Evolutionary conservation across 2,113 vertebrate species (phyloP), one percentile per base, ranked within the genome.

Genomic region (Trinectes maculatus): DNA sequence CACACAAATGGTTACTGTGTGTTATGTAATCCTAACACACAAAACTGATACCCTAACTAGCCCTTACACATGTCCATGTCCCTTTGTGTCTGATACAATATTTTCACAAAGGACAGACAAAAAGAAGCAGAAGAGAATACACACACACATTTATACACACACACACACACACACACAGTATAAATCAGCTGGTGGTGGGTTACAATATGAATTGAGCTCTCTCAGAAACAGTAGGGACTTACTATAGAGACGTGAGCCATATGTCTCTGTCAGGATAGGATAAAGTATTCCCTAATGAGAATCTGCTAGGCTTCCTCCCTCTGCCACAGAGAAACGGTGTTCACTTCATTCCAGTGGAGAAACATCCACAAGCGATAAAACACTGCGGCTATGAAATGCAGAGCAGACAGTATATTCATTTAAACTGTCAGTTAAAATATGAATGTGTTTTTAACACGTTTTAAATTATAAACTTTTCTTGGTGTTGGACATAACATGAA

Each of bases 191-290:
- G 3, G 16, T 24, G 22, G 47, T 52, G 31, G 51, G 47, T 16
- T 48, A 0, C 12, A 43, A 18, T 31, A 54, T 29, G 28, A 54
- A 52, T 39, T 28, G 26, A 44, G 58, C 29, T 53, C 73, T 73
- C 55, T 70, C 47, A 59, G 36, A 68, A 71, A 57, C 56, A 34
- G 64, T 33, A 18, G 49, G 47, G 39, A 42, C 29, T 37, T 15
- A 2, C 49, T 25, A 25, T 18, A 34, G 28, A 74, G 15, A 58
- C 53, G 61, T 46, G 8, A 44, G 31, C 82, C 77, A 70, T 79
- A 71, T 5, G 42, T 85, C 81, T 71, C 69, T 74, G 66, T 74
- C 83, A 69, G 22, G 42, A 28, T 67, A 79, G 66, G 72, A 76
- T 68, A 77, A 72, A 84, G 56, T 54, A 72, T 65, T 73, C 63